These are phyloP conservation scores for Cactoblastis cactorum DNA, from an alignment of 2,888 invertebrate genomes.

Conservation along the genomic window DNA sequence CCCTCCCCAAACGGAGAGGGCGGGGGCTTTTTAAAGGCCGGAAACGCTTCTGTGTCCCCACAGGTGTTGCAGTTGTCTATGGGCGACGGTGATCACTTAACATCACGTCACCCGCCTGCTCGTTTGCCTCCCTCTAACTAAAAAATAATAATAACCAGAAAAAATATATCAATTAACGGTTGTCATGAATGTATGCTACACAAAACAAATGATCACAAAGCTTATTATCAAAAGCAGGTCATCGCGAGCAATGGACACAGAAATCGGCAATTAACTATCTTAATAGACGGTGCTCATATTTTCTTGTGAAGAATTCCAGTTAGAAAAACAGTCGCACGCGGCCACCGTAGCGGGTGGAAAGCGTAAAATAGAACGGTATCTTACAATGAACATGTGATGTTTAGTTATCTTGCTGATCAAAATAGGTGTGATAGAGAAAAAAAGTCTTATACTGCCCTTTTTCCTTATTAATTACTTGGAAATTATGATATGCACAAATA, in stretches of 20 bases:
- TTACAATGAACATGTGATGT: slow-evolving; percentile 5
- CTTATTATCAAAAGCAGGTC: slow-evolving; percentile 42
- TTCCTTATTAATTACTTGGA: too few relatives aligned
- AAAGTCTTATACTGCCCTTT: neutral
- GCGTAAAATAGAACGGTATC: slow-evolving; percentile 51
- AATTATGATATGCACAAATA: neutral
- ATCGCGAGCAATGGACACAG: slow-evolving; percentile 44
- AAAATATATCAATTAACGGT: too few relatives aligned
- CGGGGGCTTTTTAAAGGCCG: too few relatives aligned
- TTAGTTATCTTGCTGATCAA: slow-evolving; percentile 1
- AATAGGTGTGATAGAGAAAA: neutral
- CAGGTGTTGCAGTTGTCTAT: too few relatives aligned
- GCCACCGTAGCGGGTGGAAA: slow-evolving; percentile 60
- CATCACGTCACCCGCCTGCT: too few relatives aligned
- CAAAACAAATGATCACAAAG: slow-evolving; percentile 15
- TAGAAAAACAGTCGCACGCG: slow-evolving; percentile 52
- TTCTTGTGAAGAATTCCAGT: slow-evolving; percentile 66
- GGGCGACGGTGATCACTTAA: too few relatives aligned
- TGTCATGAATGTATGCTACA: neutral
- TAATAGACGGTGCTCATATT: slow-evolving; percentile 53
- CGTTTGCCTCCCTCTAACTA: too few relatives aligned
- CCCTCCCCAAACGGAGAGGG: too few relatives aligned
- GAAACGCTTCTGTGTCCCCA: too few relatives aligned
- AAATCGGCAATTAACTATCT: slow-evolving; percentile 63
- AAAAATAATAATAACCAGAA: too few relatives aligned